Conservation (phyloP, 2,113 vertebrate species). For the Channa argus region DNA sequence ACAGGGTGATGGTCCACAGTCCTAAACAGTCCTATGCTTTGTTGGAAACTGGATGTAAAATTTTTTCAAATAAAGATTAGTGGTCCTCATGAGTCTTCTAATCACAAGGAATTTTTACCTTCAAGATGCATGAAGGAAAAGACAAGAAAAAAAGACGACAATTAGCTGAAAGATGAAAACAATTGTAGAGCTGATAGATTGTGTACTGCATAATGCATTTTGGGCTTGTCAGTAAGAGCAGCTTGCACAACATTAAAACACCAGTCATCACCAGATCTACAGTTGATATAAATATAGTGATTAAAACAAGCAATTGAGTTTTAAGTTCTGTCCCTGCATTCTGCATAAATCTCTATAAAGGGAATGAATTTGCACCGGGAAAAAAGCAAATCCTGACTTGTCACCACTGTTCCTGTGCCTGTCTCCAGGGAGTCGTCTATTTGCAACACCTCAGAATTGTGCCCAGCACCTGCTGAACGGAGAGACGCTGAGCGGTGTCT, state of each 20-base stretch:
- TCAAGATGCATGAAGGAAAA: no score
- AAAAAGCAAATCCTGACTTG: conserved; percentile 7
- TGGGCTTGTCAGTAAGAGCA: neutral
- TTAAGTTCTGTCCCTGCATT: neutral
- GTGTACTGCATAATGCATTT: no score
- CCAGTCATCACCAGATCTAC: neutral
- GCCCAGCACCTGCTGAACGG: conserved; percentile 96
- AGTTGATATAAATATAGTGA: neutral
- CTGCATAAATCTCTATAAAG: neutral
- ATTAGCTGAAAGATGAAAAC: neutral
- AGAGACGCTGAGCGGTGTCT: conserved; percentile 90
- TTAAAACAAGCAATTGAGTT: neutral
- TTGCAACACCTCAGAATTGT: conserved; percentile 95
- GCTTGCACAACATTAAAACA: neutral
- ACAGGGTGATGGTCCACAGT: conserved; percentile 26
- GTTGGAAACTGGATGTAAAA: neutral
- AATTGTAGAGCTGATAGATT: neutral
- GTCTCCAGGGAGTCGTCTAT: conserved; percentile 89
- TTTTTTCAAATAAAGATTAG: conserved; percentile 14
- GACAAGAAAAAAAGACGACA: neutral
- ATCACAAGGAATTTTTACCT: conserved; percentile 1
- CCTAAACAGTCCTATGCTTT: conserved; percentile 13
- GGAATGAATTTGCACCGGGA: neutral
- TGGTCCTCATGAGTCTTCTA: neutral
- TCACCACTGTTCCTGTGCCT: conserved; percentile 10